These are phyloP conservation scores for Pygoscelis adeliae DNA, from an alignment of 2,113 vertebrate species.

Conservation along the genomic window DNA sequence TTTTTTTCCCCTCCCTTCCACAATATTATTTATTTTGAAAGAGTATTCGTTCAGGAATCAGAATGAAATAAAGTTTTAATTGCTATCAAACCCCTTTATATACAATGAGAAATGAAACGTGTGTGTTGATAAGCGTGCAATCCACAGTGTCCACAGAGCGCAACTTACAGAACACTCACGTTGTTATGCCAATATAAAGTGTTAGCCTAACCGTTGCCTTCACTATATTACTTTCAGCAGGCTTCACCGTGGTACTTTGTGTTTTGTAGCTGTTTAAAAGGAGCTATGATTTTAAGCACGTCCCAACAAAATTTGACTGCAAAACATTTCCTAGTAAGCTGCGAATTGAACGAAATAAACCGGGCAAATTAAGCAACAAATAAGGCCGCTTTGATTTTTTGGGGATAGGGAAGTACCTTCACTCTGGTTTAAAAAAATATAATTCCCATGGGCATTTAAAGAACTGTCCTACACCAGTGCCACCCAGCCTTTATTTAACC, in stretches of 20 bases:
- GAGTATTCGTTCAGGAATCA: neutral
- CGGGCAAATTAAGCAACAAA: neutral
- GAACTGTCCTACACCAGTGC: neutral
- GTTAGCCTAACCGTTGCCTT: neutral
- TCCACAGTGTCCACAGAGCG: neutral
- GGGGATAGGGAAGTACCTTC: neutral
- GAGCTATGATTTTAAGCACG: neutral
- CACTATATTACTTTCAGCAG: neutral
- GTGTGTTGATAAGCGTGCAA: too few relatives aligned
- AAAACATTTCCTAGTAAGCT: neutral
- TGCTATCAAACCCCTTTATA: neutral
- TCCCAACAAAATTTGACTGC: neutral
- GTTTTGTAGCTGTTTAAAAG: neutral
- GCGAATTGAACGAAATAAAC: neutral
- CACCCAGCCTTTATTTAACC: neutral
- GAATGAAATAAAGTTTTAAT: neutral
- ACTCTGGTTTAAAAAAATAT: neutral
- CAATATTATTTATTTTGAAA: neutral
- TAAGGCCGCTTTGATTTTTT: neutral
- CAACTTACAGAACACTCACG: neutral
- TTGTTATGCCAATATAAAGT: neutral
- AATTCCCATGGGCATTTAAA: neutral
- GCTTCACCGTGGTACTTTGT: neutral
- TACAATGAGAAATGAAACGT: neutral
- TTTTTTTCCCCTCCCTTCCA: rapidly evolving